Conservation (phyloP, 1,140 invertebrate genomes). For the Papilio helenus region DNA sequence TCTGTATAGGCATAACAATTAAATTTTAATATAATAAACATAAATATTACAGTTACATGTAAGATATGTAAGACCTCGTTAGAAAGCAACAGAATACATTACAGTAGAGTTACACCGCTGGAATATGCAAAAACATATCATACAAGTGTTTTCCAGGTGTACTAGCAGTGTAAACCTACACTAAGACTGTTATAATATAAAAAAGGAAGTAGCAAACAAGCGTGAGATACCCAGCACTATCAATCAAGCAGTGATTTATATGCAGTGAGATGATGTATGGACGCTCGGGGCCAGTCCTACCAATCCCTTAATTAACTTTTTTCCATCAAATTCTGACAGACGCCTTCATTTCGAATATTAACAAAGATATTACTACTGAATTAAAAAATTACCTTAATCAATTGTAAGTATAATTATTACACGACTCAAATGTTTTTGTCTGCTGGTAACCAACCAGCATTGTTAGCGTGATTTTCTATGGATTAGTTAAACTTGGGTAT, state of each 20-base stretch:
- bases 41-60: not conserved
- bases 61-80: not conserved
- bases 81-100: not conserved
- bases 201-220: constrained; percentile 76
- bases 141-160: too few relatives aligned
- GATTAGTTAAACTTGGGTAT: too few relatives aligned
- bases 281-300: constrained; percentile 48
- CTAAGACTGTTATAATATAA: constrained; percentile 67
- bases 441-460: too few relatives aligned
- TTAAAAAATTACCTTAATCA: constrained; percentile 9
- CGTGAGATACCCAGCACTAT: constrained; percentile 77
- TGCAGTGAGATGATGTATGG: constrained; percentile 75
- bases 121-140: too few relatives aligned
- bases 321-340: constrained; percentile 70
- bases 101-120: not conserved
- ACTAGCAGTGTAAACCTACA: not conserved
- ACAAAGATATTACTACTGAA: constrained; percentile 26
- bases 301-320: constrained; percentile 81
- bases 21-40: not conserved
- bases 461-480: too few relatives aligned
- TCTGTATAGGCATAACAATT: too few relatives aligned
- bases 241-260: constrained; percentile 79
- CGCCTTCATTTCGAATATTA: constrained; percentile 62
- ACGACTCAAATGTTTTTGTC: too few relatives aligned
- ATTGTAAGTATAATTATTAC: not conserved